A percentile compares a stretch with the other conserved stretches of the same genome.
phyloP scores from a whole-genome alignment of 2,113 vertebrate genomes.

The Antechinus flavipes region DNA sequence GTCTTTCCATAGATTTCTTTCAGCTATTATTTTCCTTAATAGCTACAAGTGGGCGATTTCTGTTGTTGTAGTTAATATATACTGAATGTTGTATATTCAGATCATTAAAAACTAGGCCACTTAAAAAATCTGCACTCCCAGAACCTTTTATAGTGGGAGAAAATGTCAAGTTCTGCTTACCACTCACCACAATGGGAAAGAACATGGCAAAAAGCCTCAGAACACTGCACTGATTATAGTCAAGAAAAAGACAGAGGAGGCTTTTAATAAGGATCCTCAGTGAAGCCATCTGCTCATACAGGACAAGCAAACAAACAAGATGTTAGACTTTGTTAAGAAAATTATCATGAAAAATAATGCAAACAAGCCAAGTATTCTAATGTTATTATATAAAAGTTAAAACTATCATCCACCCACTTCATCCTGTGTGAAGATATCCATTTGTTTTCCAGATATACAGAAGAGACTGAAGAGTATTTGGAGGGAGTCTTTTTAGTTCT shows the following conservation, averaged over 20 bases:
- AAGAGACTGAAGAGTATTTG: not conserved
- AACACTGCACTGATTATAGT: too few relatives aligned
- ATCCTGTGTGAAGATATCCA: not conserved
- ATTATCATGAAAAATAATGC: not conserved
- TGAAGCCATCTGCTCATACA: constrained; percentile 9
- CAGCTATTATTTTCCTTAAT: not conserved
- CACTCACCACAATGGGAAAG: not conserved
- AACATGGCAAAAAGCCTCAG: not conserved
- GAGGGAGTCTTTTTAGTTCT: not conserved
- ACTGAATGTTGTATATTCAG: not conserved
- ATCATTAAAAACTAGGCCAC: not conserved
- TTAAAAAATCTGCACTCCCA: constrained; percentile 10
- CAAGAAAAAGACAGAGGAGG: not conserved
- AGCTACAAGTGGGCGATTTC: constrained; percentile 20
- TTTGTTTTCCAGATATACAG: not conserved
- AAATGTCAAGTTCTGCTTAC: not conserved
- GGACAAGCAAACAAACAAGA: not conserved
- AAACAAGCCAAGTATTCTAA: not conserved
- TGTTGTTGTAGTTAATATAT: not conserved
- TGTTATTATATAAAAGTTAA: not conserved
- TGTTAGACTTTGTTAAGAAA: not conserved
- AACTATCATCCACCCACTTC: fast-evolving
- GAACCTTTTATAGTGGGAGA: not conserved
- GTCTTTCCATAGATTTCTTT: not conserved
- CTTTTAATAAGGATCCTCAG: constrained; percentile 22